A percentile compares a stretch with the other conserved stretches of the same genome.
Conservation (phyloP, 2,888 invertebrate genomes). For the Candidula unifasciata region DNA sequence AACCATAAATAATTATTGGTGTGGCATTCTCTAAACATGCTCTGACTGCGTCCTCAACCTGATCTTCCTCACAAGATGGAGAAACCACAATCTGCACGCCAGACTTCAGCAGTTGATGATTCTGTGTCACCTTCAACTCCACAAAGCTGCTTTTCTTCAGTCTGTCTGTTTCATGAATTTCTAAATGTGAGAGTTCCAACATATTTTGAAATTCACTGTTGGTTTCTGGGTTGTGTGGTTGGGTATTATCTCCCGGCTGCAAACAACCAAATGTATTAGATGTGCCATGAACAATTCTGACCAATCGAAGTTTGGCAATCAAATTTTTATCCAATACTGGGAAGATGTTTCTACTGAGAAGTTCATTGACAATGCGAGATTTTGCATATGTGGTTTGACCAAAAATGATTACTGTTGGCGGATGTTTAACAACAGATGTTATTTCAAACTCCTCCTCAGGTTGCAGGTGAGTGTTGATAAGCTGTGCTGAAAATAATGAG, state of each 20-base stretch:
- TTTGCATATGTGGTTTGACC: slow-evolving; percentile 86
- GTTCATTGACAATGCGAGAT: slow-evolving; percentile 85
- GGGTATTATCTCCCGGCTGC: slow-evolving; percentile 77
- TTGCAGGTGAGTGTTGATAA: slow-evolving; percentile 70
- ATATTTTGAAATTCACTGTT: slow-evolving; percentile 85
- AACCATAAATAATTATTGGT: slow-evolving; percentile 86
- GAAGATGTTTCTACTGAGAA: slow-evolving; percentile 83
- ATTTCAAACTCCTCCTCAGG: slow-evolving; percentile 76
- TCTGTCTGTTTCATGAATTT: slow-evolving; percentile 62
- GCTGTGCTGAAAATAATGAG: slow-evolving; percentile 58
- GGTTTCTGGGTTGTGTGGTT: slow-evolving; percentile 85
- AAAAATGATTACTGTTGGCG: slow-evolving; percentile 86
- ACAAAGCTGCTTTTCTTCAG: slow-evolving; percentile 82
- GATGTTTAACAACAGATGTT: slow-evolving; percentile 78
- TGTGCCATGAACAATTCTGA: slow-evolving; percentile 79
- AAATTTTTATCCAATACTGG: slow-evolving; percentile 78
- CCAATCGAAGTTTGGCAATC: slow-evolving; percentile 84
- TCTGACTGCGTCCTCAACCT: slow-evolving; percentile 78
- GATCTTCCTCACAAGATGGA: slow-evolving; percentile 78
- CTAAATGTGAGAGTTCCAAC: slow-evolving; percentile 82
- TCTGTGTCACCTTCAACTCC: slow-evolving; percentile 86
- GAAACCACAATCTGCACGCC: slow-evolving; percentile 86
- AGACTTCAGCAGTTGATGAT: slow-evolving; percentile 85
- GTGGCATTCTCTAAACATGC: slow-evolving; percentile 82
- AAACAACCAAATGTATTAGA: slow-evolving; percentile 74